Evolutionary conservation across 2,113 vertebrate species (phyloP), one percentile per base, ranked within the genome.

Genomic region (Mesitornis unicolor): DNA sequence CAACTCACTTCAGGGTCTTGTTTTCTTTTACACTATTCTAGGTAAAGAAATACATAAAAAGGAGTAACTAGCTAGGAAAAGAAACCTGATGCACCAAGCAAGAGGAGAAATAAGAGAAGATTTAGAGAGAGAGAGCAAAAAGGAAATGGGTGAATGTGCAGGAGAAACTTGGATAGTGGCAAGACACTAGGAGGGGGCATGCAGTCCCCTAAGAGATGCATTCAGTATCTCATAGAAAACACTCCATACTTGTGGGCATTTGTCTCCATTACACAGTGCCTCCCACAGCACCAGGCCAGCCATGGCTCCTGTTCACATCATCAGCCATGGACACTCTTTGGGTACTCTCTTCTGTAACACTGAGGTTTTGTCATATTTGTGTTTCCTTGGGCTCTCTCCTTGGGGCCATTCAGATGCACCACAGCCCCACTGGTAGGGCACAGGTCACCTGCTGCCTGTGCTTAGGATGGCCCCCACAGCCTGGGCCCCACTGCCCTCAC

Each of bases 191-290:
- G 31, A 59, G 38, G 2, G 31, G 35, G 51, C 43, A 29, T 2
- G 12, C 29, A 24, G 40, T 10, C 43, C 31, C 59, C 35, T 8
- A 45, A 47, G 0, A 50, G 40, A 73, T 11, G 15, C 45, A 40
- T 35, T 70, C n/a, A 17, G 11, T 15, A 63, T 18, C 43, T 74
- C 26, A 28, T 16, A 8, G 56, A 67, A 50, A 78, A 16, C 10
- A 8, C 24, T n/a, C 13, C 3, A 0, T 9, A 25, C 19, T 31
- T 21, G 1, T 3, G 17, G 10, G 3, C 29, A 36, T 47, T 47
- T 51, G 40, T 15, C 20, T 50, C 43, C 20, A 11, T 33, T 14
- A 48, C 15, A 6, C 22, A 28, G 36, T 16, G 19, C 19, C 14
- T 61, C 50, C 31, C 38, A 5, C 10, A 60, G 26, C 16, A 15